Percentiles rank a stretch among this genome's conserved stretches.
phyloP scores from a whole-genome alignment of 2,888 invertebrate genomes.

The Eurytoma adleriae region DNA sequence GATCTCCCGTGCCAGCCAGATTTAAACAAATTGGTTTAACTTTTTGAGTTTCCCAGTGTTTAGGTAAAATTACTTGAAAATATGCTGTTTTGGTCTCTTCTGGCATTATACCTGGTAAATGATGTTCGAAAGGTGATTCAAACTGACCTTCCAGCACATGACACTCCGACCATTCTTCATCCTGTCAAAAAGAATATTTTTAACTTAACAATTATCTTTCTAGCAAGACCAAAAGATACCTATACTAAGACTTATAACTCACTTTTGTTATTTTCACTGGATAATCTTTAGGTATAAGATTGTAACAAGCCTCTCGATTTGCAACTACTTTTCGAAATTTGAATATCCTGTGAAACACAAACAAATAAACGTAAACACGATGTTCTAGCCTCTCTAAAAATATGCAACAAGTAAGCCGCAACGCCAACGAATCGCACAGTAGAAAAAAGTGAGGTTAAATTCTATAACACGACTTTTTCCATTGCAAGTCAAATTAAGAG shows the following conservation, averaged over 20 bases:
- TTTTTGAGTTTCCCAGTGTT: constrained; percentile 84
- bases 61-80: constrained; percentile 90
- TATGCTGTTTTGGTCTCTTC: constrained; percentile 88
- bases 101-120: constrained; percentile 92
- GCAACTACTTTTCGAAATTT: constrained; percentile 92
- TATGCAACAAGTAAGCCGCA: constrained; percentile 27
- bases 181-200: constrained; percentile 76
- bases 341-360: constrained; percentile 85
- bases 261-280: constrained; percentile 93
- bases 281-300: constrained; percentile 88
- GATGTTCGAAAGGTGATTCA: constrained; percentile 87
- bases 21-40: constrained; percentile 93
- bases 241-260: constrained; percentile 63
- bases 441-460: constrained; percentile 9
- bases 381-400: not conserved
- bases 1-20: constrained; percentile 98
- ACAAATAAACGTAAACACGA: not conserved
- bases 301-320: constrained; percentile 88
- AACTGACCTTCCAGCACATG: constrained; percentile 92
- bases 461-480: not conserved
- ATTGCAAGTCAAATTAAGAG: not conserved
- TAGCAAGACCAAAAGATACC: not conserved
- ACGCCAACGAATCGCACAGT: too few relatives aligned
- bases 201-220: constrained; percentile 34
- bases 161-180: constrained; percentile 85